phyloP scores from a whole-genome alignment of 2,113 vertebrate species.

The Microcebus tavaratra region DNA sequence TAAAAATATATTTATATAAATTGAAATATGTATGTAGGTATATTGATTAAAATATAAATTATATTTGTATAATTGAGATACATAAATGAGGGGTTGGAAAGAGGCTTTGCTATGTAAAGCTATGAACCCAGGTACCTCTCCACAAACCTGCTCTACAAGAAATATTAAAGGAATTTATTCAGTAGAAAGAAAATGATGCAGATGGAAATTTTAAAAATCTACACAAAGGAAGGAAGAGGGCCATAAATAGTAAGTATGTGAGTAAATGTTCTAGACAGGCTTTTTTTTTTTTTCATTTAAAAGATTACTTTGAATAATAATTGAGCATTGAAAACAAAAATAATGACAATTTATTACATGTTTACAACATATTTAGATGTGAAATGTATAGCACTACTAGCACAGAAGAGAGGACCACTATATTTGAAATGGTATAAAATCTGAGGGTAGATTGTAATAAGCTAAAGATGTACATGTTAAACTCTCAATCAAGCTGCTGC shows the following conservation, averaged over 20 bases:
- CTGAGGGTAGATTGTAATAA: not conserved
- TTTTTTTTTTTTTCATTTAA: not conserved
- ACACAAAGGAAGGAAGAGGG: not conserved
- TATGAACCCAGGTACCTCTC: not conserved
- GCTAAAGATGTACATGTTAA: not conserved
- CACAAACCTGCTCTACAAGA: not conserved
- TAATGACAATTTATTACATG: not conserved
- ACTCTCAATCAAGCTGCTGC: not conserved
- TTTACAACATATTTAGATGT: not conserved
- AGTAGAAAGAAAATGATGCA: not conserved
- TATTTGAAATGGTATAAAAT: not conserved
- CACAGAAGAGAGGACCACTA: not conserved
- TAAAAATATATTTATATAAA: not conserved
- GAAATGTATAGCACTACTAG: not conserved
- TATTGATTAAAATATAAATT: not conserved
- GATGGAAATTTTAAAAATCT: not conserved
- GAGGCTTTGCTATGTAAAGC: not conserved
- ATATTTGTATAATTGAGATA: not conserved
- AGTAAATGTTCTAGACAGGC: not conserved
- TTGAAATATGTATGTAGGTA: not conserved
- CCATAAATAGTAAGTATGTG: not conserved
- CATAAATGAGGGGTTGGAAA: not conserved
- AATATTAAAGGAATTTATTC: not conserved
- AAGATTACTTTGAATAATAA: not conserved
- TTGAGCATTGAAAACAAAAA: not conserved